These are phyloP conservation scores for Parasteatoda lunata DNA, from an alignment of 2,888 invertebrate species.

Conservation along the genomic window DNA sequence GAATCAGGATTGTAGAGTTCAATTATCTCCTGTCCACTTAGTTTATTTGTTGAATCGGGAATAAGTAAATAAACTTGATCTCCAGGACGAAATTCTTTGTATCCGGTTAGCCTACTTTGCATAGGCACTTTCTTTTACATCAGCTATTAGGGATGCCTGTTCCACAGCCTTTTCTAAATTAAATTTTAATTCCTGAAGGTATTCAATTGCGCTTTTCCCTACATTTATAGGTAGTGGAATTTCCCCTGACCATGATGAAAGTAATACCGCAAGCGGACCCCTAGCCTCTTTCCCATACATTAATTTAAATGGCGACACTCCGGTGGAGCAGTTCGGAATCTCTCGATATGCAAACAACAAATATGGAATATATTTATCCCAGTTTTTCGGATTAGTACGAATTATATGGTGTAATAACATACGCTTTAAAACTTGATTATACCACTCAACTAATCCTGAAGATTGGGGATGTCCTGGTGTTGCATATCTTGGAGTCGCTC, in stretches of 20 bases:
- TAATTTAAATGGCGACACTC: neutral
- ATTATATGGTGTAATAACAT: neutral
- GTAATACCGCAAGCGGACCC: neutral
- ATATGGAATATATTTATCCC: too few species aligned
- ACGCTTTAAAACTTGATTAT: neutral
- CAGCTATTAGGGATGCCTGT: neutral
- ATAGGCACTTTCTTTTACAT: neutral
- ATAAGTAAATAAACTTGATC: neutral
- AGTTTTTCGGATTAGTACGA: neutral
- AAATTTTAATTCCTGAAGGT: neutral
- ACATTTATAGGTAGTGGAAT: neutral
- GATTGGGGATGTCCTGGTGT: neutral
- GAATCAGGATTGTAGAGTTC: neutral
- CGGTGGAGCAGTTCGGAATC: neutral
- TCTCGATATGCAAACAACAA: neutral
- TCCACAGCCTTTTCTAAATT: neutral
- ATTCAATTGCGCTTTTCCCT: neutral
- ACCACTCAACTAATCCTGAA: neutral
- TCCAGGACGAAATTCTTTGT: neutral
- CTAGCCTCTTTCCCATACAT: neutral
- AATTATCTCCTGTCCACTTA: neutral
- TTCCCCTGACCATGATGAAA: neutral
- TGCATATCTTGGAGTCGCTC: neutral
- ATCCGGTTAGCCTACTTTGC: neutral
- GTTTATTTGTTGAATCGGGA: neutral